A percentile compares a stretch with the other conserved stretches of the same genome.
phyloP scores from a whole-genome alignment of 2,797 vertebrate species.

The Sebastes jordani region DNA sequence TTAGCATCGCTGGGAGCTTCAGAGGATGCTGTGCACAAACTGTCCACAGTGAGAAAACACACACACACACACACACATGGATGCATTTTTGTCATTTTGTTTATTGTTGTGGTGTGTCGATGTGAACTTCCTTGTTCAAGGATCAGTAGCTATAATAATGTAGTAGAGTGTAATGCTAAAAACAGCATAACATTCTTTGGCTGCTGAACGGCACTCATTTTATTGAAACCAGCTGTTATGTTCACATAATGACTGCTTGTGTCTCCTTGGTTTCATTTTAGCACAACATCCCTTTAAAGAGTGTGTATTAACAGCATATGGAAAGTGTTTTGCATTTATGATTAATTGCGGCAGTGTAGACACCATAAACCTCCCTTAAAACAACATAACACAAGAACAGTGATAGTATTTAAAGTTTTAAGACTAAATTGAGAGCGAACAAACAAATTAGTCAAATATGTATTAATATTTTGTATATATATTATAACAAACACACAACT shows the following conservation, averaged over 20 bases:
- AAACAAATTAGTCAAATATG: neutral
- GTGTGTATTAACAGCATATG: too few relatives aligned
- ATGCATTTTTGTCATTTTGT: too few relatives aligned
- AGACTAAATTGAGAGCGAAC: neutral
- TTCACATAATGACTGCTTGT: neutral
- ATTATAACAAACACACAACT: neutral
- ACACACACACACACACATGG: neutral
- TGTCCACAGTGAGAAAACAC: constrained; percentile 84
- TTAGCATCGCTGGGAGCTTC: constrained; percentile 91
- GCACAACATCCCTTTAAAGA: neutral
- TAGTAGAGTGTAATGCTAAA: neutral
- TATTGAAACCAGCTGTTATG: neutral
- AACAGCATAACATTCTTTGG: neutral
- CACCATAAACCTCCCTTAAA: neutral
- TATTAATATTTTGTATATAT: too few relatives aligned
- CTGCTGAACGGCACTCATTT: neutral
- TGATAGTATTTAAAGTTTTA: neutral
- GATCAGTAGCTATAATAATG: neutral
- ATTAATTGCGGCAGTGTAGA: neutral
- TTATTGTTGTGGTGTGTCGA: neutral
- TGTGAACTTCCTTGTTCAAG: neutral
- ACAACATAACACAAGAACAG: neutral
- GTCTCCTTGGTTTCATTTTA: neutral
- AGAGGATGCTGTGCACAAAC: constrained; percentile 88
- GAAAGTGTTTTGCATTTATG: neutral